Evolutionary conservation across 2,888 invertebrate genomes (phyloP).

Genomic region (Drosophila anomelani): DNA sequence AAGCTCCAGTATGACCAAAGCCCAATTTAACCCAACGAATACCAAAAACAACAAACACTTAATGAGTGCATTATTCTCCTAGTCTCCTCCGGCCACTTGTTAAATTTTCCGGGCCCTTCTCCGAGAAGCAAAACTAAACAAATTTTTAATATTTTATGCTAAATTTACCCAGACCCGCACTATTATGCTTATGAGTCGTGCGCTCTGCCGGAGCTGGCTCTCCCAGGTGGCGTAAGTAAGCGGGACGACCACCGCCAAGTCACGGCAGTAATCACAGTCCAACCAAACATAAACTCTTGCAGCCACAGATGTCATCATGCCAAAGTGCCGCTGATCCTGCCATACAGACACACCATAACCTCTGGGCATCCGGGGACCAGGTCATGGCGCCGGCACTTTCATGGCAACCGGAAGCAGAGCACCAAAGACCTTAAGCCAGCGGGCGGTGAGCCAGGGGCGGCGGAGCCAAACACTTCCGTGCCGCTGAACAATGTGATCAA

Average conservation of each 20-base stretch:
- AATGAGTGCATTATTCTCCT: background rate
- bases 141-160: conserved; percentile 59
- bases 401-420: conserved; percentile 48
- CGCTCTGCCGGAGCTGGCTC: conserved; percentile 67
- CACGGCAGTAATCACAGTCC: conserved; percentile 10
- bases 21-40: no score
- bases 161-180: conserved; percentile 65
- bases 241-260: background rate
- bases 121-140: conserved; percentile 49
- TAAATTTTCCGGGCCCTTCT: conserved; percentile 16
- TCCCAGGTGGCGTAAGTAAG: conserved; percentile 75
- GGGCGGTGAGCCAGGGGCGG: conserved; percentile 41
- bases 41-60: background rate
- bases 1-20: background rate
- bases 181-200: conserved; percentile 76
- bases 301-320: conserved; percentile 62
- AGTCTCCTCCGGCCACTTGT: conserved; percentile 8
- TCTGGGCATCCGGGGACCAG: conserved; percentile 17
- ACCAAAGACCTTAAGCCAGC: conserved; percentile 53
- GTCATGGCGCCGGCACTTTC: conserved; percentile 54
- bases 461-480: conserved; percentile 60
- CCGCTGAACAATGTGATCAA: conserved; percentile 76
- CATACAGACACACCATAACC: conserved; percentile 38
- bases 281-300: conserved; percentile 3
- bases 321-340: conserved; percentile 29